Base-by-base conservation (phyloP, 2,797 vertebrate genomes). In the Neoniphon sammara region DNA sequence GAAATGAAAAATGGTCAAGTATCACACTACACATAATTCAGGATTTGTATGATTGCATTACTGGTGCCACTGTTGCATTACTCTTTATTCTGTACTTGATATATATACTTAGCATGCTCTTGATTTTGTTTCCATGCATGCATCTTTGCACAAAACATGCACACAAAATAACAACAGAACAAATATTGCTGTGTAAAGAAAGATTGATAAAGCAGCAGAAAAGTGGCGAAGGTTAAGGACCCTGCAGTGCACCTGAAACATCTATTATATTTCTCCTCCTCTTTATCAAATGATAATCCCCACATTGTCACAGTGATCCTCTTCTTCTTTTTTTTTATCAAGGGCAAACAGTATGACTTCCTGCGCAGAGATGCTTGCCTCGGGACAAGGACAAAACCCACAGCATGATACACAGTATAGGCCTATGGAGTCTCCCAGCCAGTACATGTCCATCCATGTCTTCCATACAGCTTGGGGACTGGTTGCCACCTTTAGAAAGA, bases 261-360 rank as follows among this genome's bases (percentile, higher is more conserved):
- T 65, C 70, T 73, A 39, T 21, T 27, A 14, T 72, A 56, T 49
- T 46, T 79, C 50, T 39, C 27, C 54, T 78, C 36, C 5, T 80
- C 44, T 87, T 85, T 82, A 75, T 90, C 80, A 77, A 80, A 85
- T 58, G 53, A 76, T 68, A 65, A 75, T 81, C 66, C 34, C 25
- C 64, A 66, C 46, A 53, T 82, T 81, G 44, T 83, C 69, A 62
- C 68, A 87, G 80, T 69, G 75, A 89, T 89, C 77, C 4, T 27
- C 25, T 27, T 70, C 30, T 80, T 85, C 7, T 34, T 34, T 34
- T 34, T 34, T 34, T 55, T 64, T 71, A 86, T 84, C 81, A 90
- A 93, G 93, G 90, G 86, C 90, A 91, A 91, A 92, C 88, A 74
- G 70, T 82, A 25, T 55, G 85, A 73, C 73, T 74, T 85, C 77